Evolutionary conservation across 2,113 vertebrate species (phyloP), one percentile per base, ranked within the genome.

Genomic region (Eublepharis macularius): DNA sequence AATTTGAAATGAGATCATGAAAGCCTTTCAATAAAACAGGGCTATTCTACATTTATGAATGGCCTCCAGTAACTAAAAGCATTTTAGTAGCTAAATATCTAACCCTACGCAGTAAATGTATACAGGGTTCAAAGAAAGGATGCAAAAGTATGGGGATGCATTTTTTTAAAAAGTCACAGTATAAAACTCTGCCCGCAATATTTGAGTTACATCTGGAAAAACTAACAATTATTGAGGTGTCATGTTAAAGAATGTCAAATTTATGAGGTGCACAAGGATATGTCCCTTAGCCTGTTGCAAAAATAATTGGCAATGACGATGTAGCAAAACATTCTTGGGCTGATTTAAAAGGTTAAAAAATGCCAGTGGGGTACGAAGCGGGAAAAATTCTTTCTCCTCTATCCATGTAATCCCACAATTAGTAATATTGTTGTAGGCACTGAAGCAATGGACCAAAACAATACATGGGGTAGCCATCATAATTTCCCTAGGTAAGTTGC

Each of bases 181-280:
- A 49, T 76, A 51, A 92, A 93, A 92, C n/a, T 6, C 51, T 1
- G 2, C 77, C 80, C 21, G 1, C 86, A 90, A 39, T 54, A 39
- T 92, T 89, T 90, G 88, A 87, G 54, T 34, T 88, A 16, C 75
- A 88, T 90, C 80, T 93, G 90, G 57, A 68, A 70, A 74, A 43
- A 24, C 0, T 1, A 78, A 91, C 86, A 16, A 57, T 86, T 92
- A 90, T 88, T 70, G 70, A 92, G 85, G 88, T 89, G 90, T 92
- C 85, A 72, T 72, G 92, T 85, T 90, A 88, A 77, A 90, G 43
- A 89, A 90, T 86, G 81, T 91, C 85, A 91, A 84, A 76, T 94
- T 94, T 93, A 93, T 86, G 91, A 93, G 91, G 91, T 93, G 93
- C 83, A 79, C 79, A 91, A 92, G 57, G 80, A 94, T 72, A 86